Evolutionary conservation across 2,888 invertebrate genomes (phyloP).

Genomic region (Epsilonema sp.): DNA sequence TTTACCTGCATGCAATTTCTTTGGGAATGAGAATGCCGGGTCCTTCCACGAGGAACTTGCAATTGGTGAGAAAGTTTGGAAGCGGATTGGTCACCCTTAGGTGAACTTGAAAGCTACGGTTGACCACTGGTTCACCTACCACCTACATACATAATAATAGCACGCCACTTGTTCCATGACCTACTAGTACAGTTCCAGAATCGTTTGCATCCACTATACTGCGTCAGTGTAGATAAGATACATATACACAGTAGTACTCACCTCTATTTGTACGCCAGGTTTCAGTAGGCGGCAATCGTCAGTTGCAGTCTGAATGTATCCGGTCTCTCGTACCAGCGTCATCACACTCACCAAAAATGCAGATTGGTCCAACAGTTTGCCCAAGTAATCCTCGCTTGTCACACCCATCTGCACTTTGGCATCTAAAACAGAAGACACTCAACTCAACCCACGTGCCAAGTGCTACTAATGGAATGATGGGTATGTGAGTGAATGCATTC

Average conservation of each 20-base stretch:
- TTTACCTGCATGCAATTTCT: slow-evolving; percentile 3
- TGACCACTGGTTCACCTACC: not conserved
- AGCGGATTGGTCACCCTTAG: slow-evolving; percentile 6
- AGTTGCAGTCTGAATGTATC: slow-evolving; percentile 67
- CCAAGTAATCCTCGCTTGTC: slow-evolving; percentile 55
- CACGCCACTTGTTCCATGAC: no score
- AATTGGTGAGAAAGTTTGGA: slow-evolving; percentile 4
- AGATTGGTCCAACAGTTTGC: slow-evolving; percentile 53
- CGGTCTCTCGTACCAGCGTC: slow-evolving; percentile 54
- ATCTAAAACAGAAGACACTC: no score
- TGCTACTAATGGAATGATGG: no score
- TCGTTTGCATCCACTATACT: no score
- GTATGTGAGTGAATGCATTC: no score
- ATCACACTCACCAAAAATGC: slow-evolving; percentile 64
- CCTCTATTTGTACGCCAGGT: slow-evolving; percentile 60
- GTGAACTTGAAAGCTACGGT: not conserved
- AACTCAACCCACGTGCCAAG: no score
- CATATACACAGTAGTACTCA: no score
- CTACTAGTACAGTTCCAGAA: no score
- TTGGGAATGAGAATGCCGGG: slow-evolving; percentile 4
- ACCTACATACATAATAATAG: slow-evolving; percentile 1
- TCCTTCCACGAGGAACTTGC: slow-evolving; percentile 7
- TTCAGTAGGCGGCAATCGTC: slow-evolving; percentile 71
- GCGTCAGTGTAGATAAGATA: no score
- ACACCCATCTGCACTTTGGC: no score